Evolutionary conservation across 1,140 invertebrate species (phyloP), one percentile per base, ranked within the genome.

Genomic region (Heterodera carotae): DNA sequence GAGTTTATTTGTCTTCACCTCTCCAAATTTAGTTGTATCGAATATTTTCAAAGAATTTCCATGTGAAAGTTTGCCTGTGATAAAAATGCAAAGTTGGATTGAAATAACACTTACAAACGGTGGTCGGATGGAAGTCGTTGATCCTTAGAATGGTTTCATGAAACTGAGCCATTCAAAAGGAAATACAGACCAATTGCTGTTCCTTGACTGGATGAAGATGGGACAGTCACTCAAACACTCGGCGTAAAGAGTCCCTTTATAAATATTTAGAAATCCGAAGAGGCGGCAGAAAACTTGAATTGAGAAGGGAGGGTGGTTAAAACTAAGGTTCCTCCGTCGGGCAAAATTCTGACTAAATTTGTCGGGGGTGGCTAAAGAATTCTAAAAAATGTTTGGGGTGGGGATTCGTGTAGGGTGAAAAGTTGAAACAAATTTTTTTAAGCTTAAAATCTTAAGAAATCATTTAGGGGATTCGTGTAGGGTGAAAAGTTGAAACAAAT

Each of bases 151-250:
- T 18, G 31, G 31, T 27, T 27, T 27, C n/a, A 34, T 69, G 34
- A 10, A 69, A 36, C 25, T 33, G 22, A 5, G 10, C 29, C 62
- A 27, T 12, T n/a, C 43, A 53, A 8, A n/a, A 56, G 36, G 25
- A 73, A 25, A 29, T 22, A n/a, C 22, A 29, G 29, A 74, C 72
- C 72, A 74, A 74, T 90, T 90, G 82, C 90, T 90, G 81, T 90
- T 90, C 36, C 90, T 81, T 69, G 89, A 90, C 86, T 90, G 90
- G 7, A 90, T 89, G 86, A 90, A 90, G 69, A 90, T 90, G 69
- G 89, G 89, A 80, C 89, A 89, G 78, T 90, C 90, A 82, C 89
- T 90, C 48, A 89, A 82, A 82, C 90, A 90, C 80, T 90, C 89
- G 7, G 89, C 90, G 85, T 89, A 90, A 6, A 74, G 72, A 18